These are phyloP conservation scores for Pseudomyrmex cubaensis DNA, from an alignment of 1,140 invertebrate genomes.

Conservation along the genomic window DNA sequence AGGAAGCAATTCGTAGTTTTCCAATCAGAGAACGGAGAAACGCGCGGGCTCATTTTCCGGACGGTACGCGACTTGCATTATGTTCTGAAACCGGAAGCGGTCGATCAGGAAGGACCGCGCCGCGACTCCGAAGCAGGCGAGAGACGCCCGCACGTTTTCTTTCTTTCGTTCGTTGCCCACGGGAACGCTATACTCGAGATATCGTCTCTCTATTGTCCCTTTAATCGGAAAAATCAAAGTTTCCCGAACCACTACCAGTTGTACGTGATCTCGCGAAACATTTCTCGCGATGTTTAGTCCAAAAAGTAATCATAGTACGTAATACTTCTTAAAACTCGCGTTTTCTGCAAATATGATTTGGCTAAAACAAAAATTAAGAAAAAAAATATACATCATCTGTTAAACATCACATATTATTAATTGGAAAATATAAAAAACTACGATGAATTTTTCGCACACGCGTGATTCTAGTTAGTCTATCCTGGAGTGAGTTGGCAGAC, in stretches of 20 bases:
- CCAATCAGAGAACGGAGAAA: conserved; percentile 70
- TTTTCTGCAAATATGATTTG: background rate
- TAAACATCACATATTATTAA: conserved; percentile 30
- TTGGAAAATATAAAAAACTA: conserved; percentile 28
- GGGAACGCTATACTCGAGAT: conserved; percentile 62
- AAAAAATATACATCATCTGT: too few species aligned
- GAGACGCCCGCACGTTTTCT: conserved; percentile 50
- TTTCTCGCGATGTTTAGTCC: conserved; percentile 5
- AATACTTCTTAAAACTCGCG: background rate
- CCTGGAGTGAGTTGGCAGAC: conserved; percentile 29
- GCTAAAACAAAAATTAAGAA: background rate
- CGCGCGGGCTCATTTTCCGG: conserved; percentile 65
- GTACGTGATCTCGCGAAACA: conserved; percentile 41
- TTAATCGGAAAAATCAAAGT: conserved; percentile 75
- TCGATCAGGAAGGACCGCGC: conserved; percentile 62
- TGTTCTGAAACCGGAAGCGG: conserved; percentile 69
- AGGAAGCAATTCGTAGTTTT: conserved; percentile 76
- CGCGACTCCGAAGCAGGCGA: conserved; percentile 8
- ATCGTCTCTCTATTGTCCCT: conserved; percentile 74
- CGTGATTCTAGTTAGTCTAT: conserved; percentile 36
- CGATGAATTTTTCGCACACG: conserved; percentile 31
- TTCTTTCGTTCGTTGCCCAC: conserved; percentile 58
- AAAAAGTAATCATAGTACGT: conserved; percentile 15
- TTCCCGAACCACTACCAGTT: conserved; percentile 49
- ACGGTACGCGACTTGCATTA: conserved; percentile 66